Evolutionary conservation across 2,797 vertebrate species (phyloP), one percentile per base, ranked within the genome.

Genomic region (Chiroxiphia lanceolata): DNA sequence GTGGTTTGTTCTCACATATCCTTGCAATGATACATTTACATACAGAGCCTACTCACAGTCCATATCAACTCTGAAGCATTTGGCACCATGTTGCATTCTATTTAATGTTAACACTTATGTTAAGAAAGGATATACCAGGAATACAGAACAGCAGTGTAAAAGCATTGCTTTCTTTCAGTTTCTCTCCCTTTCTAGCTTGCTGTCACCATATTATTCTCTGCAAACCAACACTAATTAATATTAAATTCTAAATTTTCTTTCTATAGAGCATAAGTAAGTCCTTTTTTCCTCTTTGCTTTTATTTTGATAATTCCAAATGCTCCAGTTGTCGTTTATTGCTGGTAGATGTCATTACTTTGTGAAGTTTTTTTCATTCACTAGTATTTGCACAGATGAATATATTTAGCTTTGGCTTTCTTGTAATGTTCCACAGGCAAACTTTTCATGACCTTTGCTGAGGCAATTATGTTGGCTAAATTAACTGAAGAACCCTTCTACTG

Each of bases 1-100:
- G 86, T 23, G 71, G 91, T 94, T 94, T 93, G 80, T 94, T 97
- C 95, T 95, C 94, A 95, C 93, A 94, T 92, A 87, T 54, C 72
- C 90, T 78, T 80, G 95, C 95, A 95, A 87, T 81, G 91, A 94
- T 89, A 79, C 94, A 96, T 96, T 94, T 94, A 79, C 95, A 95
- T 94, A 95, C 83, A 94, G 83, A 96, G 90, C 88, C 91, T 97
- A 87, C 94, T 95, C 94, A 83, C 91, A 94, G 93, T 89, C 86
- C 93, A 47, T 92, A 95, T 77, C 80, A 93, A 69, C 81, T 92
- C 78, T 63, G 88, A 93, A 87, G 88, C 86, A 94, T 94, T 94
- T 97, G 90, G 93, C 88, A 96, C 60, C 56, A 57, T 71, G n/a
- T 75, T 19, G 17, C 64, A 75, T 94, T 87, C 80, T 92, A 93